Evolutionary conservation across 2,888 invertebrate species (phyloP).

Genomic region (Scaeva pyrastri): DNA sequence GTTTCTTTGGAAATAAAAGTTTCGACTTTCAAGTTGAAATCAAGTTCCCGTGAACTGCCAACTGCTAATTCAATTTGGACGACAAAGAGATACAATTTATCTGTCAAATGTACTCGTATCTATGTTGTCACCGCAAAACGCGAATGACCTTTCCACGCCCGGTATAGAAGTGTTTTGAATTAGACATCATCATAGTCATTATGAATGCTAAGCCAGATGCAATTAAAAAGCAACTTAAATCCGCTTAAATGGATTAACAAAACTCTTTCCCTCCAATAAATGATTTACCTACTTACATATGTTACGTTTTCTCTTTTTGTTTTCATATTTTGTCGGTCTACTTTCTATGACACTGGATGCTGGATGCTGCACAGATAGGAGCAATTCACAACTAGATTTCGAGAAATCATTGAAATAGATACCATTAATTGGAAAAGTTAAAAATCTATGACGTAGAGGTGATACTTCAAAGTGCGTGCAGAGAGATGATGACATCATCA

Average conservation of each 20-base stretch:
- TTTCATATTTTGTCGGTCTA: slow-evolving; percentile 54
- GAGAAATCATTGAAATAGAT: slow-evolving; percentile 40
- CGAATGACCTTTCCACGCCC: slow-evolving; percentile 43
- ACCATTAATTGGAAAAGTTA: slow-evolving; percentile 21
- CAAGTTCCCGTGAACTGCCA: background rate
- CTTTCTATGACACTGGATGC: slow-evolving; percentile 63
- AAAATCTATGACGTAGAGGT: slow-evolving; percentile 63
- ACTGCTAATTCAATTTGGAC: slow-evolving; percentile 20
- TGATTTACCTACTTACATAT: slow-evolving; percentile 46
- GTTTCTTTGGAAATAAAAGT: background rate
- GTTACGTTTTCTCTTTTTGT: slow-evolving; percentile 59
- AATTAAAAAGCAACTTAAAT: slow-evolving; percentile 3
- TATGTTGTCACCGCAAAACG: slow-evolving; percentile 35
- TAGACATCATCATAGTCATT: slow-evolving; percentile 16
- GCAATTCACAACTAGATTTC: slow-evolving; percentile 56
- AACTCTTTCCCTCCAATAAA: slow-evolving; percentile 41
- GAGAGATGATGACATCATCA: slow-evolving; percentile 67
- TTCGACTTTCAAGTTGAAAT: background rate
- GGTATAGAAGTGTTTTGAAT: slow-evolving; percentile 19
- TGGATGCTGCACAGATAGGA: slow-evolving; percentile 48
- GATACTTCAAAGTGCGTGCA: slow-evolving; percentile 39
- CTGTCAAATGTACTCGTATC: too few species aligned
- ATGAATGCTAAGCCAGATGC: slow-evolving; percentile 35
- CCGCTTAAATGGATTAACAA: slow-evolving; percentile 16
- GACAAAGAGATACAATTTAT: slow-evolving; percentile 3